phyloP scores from a whole-genome alignment of 1,140 invertebrate genomes.

The Bombyx mandarina region DNA sequence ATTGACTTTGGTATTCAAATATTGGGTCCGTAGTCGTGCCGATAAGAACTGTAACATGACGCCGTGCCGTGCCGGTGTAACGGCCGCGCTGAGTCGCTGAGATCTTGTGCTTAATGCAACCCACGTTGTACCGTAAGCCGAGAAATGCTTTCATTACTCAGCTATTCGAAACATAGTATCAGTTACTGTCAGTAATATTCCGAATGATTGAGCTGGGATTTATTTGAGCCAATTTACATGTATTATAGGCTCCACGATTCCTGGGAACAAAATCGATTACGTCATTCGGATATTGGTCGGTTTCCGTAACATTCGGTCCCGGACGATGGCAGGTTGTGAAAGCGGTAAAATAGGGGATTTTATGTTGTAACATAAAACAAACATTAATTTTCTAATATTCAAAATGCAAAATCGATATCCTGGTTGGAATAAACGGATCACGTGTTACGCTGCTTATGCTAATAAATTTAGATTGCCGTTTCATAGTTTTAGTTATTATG shows the following conservation, averaged over 20 bases:
- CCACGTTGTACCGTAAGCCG: slow-evolving; percentile 8
- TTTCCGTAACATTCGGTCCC: slow-evolving; percentile 1
- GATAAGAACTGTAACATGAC: slow-evolving; percentile 43
- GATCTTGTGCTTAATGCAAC: slow-evolving; percentile 7
- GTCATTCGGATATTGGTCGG: slow-evolving; percentile 5
- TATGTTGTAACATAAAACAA: neutral
- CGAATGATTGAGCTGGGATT: slow-evolving; percentile 14
- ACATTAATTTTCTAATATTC: neutral
- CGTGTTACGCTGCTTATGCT: too few relatives aligned
- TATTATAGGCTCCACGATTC: neutral
- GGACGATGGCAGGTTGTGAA: slow-evolving; percentile 22
- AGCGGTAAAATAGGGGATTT: slow-evolving; percentile 6
- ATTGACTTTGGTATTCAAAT: slow-evolving; percentile 40
- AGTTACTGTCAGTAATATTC: slow-evolving; percentile 19
- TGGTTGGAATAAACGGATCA: too few relatives aligned
- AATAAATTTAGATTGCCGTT: too few relatives aligned
- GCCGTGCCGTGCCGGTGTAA: slow-evolving; percentile 23
- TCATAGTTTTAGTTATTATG: too few relatives aligned
- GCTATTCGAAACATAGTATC: slow-evolving; percentile 20
- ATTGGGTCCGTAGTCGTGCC: slow-evolving; percentile 27
- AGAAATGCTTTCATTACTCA: slow-evolving; percentile 21
- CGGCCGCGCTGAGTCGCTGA: slow-evolving; percentile 4
- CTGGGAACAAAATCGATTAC: neutral
- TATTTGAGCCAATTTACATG: slow-evolving; percentile 20
- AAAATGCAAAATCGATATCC: too few relatives aligned